A percentile compares a stretch with the other conserved stretches of the same genome.
phyloP scores from a whole-genome alignment of 2,888 invertebrate genomes.

The Temnothorax ravouxi region DNA sequence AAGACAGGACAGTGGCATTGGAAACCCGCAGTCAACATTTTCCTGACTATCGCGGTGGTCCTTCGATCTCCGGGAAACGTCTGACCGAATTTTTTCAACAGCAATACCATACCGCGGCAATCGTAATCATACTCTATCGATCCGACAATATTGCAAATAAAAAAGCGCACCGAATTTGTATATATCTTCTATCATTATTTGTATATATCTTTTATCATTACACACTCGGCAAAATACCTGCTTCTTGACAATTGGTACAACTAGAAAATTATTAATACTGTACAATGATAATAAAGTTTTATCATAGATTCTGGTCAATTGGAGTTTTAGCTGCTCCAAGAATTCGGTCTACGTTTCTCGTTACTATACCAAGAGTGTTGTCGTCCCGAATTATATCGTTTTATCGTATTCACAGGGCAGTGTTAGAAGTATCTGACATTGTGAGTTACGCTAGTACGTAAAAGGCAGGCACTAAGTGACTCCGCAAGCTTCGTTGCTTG shows the following conservation, averaged over 20 bases:
- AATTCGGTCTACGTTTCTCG: constrained; percentile 45
- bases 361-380: constrained; percentile 58
- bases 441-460: constrained; percentile 73
- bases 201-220: background rate
- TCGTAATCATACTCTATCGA: background rate
- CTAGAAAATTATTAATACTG: background rate
- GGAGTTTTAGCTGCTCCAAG: background rate
- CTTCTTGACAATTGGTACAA: background rate
- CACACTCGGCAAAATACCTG: background rate
- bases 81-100: constrained; percentile 46
- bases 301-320: background rate
- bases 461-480: constrained; percentile 81
- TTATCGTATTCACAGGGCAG: constrained; percentile 81
- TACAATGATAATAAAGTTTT: constrained; percentile 9
- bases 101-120: background rate
- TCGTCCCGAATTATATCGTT: constrained; percentile 53
- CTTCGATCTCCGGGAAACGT: constrained; percentile 22
- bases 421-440: constrained; percentile 77
- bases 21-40: constrained; percentile 38
- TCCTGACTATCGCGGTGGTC: constrained; percentile 24
- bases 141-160: too few relatives aligned
- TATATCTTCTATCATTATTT: background rate
- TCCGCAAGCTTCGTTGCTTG: constrained; percentile 70
- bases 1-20: constrained; percentile 40
- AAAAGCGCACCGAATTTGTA: too few relatives aligned